A percentile compares a stretch with the other conserved stretches of the same genome.
phyloP scores from a whole-genome alignment of 2,797 vertebrate genomes.

The Enteromius treurensis region DNA sequence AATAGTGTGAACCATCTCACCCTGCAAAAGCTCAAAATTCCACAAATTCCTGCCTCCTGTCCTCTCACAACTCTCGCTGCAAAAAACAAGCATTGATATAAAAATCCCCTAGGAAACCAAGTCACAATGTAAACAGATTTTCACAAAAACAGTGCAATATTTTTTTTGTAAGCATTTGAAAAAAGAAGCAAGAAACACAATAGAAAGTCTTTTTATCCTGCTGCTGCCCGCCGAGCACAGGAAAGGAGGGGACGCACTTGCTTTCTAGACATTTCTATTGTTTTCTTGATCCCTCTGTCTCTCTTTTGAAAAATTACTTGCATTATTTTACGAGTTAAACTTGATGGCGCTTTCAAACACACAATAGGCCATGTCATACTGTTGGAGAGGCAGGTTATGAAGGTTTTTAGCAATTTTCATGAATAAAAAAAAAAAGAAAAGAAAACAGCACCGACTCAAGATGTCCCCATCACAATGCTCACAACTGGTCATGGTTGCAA shows the following conservation, averaged over 20 bases:
- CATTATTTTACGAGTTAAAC: slow-evolving; percentile 19
- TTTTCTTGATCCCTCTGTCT: slow-evolving; percentile 29
- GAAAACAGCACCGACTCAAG: not conserved
- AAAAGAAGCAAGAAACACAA: slow-evolving; percentile 43
- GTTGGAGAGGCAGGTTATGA: slow-evolving; percentile 1
- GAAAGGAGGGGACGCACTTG: slow-evolving; percentile 51
- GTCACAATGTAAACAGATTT: slow-evolving; percentile 45
- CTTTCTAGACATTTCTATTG: slow-evolving; percentile 46
- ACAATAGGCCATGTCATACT: slow-evolving; percentile 20
- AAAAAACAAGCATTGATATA: slow-evolving; percentile 45
- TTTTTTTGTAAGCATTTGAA: slow-evolving; percentile 25
- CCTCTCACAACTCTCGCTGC: slow-evolving; percentile 30
- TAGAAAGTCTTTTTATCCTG: slow-evolving; percentile 41
- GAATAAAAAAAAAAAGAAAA: slow-evolving; percentile 7
- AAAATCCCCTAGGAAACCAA: slow-evolving; percentile 38
- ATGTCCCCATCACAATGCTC: not conserved
- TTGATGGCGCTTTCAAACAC: not conserved
- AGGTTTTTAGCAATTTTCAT: slow-evolving; percentile 3
- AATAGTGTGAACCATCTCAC: slow-evolving; percentile 23
- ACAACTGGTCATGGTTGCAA: not conserved
- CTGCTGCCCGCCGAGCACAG: slow-evolving; percentile 23
- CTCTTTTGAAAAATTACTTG: slow-evolving; percentile 31
- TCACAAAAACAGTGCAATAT: slow-evolving; percentile 1
- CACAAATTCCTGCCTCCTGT: slow-evolving; percentile 27
- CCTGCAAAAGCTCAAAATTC: slow-evolving; percentile 29